Percentiles rank a stretch among this genome's conserved stretches.
Conservation (phyloP, 1,140 invertebrate species). For the Parapsyche elsis region DNA sequence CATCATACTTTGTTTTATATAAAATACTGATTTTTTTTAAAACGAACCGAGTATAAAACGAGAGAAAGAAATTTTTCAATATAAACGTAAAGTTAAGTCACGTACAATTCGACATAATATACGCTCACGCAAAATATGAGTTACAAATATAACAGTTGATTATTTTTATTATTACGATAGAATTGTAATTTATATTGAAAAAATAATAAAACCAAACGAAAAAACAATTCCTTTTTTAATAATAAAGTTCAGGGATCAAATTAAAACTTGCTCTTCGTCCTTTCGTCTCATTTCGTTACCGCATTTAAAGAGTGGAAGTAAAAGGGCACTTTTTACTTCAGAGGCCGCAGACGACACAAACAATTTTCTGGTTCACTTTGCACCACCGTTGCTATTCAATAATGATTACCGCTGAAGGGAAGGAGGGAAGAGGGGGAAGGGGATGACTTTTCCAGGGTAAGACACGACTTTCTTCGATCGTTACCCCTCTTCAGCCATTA, state of each 20-base stretch:
- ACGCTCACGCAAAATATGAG: no score
- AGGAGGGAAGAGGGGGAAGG: neutral
- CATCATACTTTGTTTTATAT: no score
- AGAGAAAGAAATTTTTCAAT: no score
- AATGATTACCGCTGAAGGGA: neutral
- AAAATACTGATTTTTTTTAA: no score
- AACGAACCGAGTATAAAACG: no score
- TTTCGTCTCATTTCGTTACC: neutral
- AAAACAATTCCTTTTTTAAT: neutral
- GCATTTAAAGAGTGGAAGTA: neutral
- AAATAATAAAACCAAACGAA: no score
- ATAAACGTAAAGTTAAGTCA: no score
- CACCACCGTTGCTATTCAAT: neutral
- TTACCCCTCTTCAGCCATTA: neutral
- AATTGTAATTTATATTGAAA: no score
- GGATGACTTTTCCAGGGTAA: neutral
- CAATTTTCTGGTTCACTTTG: conserved; percentile 37
- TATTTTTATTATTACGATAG: no score
- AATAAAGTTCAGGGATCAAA: conserved; percentile 22
- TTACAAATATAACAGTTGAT: no score
- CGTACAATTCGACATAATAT: no score
- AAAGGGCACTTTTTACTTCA: conserved; percentile 4
- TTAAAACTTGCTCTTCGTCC: neutral
- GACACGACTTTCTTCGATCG: neutral
- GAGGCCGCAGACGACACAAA: conserved; percentile 22